Conservation (phyloP, 2,888 invertebrate species). For the Auanema sp. region DNA sequence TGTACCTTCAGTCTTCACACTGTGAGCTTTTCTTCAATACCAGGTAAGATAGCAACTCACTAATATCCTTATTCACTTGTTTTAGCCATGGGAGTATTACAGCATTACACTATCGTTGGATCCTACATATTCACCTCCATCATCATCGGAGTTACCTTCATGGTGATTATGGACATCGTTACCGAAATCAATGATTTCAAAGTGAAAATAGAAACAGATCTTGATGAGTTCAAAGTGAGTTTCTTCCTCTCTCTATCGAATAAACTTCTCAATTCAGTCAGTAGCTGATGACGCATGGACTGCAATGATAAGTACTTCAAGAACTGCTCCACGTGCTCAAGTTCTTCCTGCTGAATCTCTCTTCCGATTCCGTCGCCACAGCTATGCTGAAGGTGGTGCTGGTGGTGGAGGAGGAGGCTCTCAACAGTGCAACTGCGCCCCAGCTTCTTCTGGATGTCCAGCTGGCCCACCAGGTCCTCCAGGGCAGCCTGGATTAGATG, state of each 20-base stretch:
- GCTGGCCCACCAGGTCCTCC: conserved; percentile 54
- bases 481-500: conserved; percentile 47
- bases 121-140: conserved; percentile 10
- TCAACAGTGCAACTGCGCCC: too few species aligned
- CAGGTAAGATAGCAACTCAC: too few species aligned
- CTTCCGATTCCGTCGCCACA: conserved; percentile 10
- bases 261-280: not conserved
- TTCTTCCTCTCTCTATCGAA: not conserved
- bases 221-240: conserved; percentile 12
- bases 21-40: too few species aligned
- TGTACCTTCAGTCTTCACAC: too few species aligned
- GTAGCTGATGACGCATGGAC: conserved; percentile 20
- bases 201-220: conserved; percentile 14
- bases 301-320: conserved; percentile 9
- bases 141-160: conserved; percentile 10
- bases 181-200: conserved; percentile 18
- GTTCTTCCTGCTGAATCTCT: conserved; percentile 8
- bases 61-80: too few species aligned
- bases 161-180: conserved; percentile 14
- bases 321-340: not conserved
- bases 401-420: conserved; percentile 1
- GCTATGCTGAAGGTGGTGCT: not conserved
- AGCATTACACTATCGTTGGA: conserved; percentile 5
- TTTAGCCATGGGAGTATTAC: too few species aligned
- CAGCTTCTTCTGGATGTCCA: conserved; percentile 17